Evolutionary conservation across 2,797 vertebrate genomes (phyloP).

Genomic region (Halcyon chelicuti): DNA sequence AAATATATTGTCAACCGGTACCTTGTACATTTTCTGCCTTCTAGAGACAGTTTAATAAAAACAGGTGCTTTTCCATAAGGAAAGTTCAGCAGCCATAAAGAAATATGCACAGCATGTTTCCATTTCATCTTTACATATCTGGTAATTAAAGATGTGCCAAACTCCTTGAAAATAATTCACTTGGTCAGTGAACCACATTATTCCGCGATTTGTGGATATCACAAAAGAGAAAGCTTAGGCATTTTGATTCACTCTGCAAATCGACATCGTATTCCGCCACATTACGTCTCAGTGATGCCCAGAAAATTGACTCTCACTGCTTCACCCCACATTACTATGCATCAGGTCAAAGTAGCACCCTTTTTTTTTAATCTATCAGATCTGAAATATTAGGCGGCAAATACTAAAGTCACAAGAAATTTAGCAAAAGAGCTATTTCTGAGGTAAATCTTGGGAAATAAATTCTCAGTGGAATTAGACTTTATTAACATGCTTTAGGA

Average conservation of each 20-base stretch:
- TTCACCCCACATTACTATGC: slow-evolving; percentile 21
- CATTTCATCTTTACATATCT: slow-evolving; percentile 70
- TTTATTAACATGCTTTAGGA: not conserved
- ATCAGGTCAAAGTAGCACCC: not conserved
- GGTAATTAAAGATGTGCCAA: slow-evolving; percentile 72
- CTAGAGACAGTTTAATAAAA: slow-evolving; percentile 68
- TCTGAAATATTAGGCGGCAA: not conserved
- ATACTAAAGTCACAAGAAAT: not conserved
- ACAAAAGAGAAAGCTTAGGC: slow-evolving; percentile 43
- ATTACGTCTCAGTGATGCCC: slow-evolving; percentile 67
- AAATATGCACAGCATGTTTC: slow-evolving; percentile 25
- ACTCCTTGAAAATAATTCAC: slow-evolving; percentile 56
- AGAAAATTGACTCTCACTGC: slow-evolving; percentile 43
- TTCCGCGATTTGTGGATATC: slow-evolving; percentile 50
- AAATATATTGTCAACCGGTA: slow-evolving; percentile 27
- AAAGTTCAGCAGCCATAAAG: slow-evolving; percentile 61
- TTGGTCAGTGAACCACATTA: slow-evolving; percentile 69
- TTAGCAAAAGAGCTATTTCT: not conserved
- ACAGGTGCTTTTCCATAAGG: slow-evolving; percentile 50
- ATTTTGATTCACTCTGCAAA: slow-evolving; percentile 31
- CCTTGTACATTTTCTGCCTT: slow-evolving; percentile 20
- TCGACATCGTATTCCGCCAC: not conserved
- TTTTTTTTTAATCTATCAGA: not conserved
- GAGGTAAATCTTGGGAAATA: not conserved
- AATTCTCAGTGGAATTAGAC: not conserved